Conservation (phyloP, 2,113 vertebrate genomes). For the Oryzias curvinotus region DNA sequence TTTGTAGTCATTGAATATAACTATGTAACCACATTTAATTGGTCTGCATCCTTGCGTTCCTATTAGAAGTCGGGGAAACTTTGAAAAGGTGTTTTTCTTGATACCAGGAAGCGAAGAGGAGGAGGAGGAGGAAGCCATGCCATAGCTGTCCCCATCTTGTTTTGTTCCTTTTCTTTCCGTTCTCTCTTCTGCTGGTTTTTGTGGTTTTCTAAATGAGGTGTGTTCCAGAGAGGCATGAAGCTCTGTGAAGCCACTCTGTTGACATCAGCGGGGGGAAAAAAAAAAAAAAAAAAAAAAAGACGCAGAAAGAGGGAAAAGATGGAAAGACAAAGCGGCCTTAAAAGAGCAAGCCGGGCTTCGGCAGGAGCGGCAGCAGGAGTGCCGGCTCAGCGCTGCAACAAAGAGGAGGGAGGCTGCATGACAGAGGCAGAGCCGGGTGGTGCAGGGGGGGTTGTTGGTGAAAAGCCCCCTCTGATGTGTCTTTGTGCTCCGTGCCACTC, state of each 20-base stretch:
- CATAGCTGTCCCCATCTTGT: slow-evolving; percentile 66
- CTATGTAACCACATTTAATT: slow-evolving; percentile 63
- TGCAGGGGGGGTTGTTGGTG: slow-evolving; percentile 21
- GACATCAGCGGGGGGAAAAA: slow-evolving; percentile 77
- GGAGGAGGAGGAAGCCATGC: slow-evolving; percentile 42
- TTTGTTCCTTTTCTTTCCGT: slow-evolving; percentile 47
- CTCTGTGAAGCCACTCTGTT: slow-evolving; percentile 77
- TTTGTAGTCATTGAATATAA: slow-evolving; percentile 24
- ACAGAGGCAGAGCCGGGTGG: slow-evolving; percentile 31
- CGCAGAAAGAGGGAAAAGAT: slow-evolving; percentile 34
- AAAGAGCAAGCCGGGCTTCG: slow-evolving; percentile 67
- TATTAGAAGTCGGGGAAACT: slow-evolving; percentile 48
- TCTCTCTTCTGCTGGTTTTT: slow-evolving; percentile 54
- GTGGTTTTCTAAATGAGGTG: slow-evolving; percentile 78
- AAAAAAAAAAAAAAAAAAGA: slow-evolving; percentile 1
- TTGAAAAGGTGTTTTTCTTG: slow-evolving; percentile 70
- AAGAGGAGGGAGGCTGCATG: slow-evolving; percentile 61
- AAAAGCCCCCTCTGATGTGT: slow-evolving; percentile 65
- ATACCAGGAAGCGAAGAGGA: slow-evolving; percentile 37
- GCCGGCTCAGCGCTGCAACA: slow-evolving; percentile 74
- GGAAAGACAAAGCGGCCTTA: slow-evolving; percentile 65
- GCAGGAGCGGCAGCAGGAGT: slow-evolving; percentile 61
- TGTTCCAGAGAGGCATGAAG: slow-evolving; percentile 49
- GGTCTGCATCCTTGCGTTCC: slow-evolving; percentile 44
- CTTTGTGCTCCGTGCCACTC: slow-evolving; percentile 63